Conservation (phyloP, 2,888 invertebrate species). For the Vandiemenella viatica region DNA sequence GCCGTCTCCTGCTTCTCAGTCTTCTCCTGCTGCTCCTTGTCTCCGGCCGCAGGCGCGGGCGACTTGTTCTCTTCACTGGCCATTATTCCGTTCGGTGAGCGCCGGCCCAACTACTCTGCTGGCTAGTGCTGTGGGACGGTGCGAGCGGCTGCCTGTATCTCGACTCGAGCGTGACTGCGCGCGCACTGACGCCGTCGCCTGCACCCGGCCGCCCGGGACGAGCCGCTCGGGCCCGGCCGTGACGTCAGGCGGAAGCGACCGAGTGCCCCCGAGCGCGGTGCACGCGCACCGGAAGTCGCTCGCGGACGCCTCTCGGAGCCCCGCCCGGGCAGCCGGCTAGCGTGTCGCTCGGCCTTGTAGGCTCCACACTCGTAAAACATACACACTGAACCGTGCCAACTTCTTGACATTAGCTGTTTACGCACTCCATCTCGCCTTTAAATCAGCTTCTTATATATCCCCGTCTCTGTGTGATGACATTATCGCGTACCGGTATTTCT, state of each 20-base stretch:
- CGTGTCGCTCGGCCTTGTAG: too few species aligned
- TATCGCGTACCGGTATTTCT: too few species aligned
- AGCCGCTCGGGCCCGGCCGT: background rate
- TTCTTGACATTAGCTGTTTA: too few species aligned
- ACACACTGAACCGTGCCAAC: too few species aligned
- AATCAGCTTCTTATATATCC: too few species aligned
- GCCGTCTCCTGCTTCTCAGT: slow-evolving; percentile 20
- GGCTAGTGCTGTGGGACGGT: too few species aligned
- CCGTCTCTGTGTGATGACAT: too few species aligned
- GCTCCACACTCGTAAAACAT: too few species aligned
- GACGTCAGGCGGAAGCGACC: background rate
- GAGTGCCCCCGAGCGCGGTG: background rate
- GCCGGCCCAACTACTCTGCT: background rate
- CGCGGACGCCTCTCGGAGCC: background rate
- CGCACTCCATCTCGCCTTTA: too few species aligned
- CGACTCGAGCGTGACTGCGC: too few species aligned
- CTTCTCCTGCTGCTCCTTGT: slow-evolving; percentile 28
- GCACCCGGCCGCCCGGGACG: background rate
- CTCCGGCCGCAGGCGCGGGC: slow-evolving; percentile 38
- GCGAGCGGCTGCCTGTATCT: too few species aligned
- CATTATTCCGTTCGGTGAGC: slow-evolving; percentile 33
- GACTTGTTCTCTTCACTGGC: slow-evolving; percentile 62
- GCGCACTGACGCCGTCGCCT: background rate
- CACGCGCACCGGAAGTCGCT: background rate
- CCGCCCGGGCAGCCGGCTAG: too few species aligned